A percentile compares a stretch with the other conserved stretches of the same genome.
Evolutionary conservation across 2,888 invertebrate species (phyloP).

Genomic region (Drosophila longiperda): DNA sequence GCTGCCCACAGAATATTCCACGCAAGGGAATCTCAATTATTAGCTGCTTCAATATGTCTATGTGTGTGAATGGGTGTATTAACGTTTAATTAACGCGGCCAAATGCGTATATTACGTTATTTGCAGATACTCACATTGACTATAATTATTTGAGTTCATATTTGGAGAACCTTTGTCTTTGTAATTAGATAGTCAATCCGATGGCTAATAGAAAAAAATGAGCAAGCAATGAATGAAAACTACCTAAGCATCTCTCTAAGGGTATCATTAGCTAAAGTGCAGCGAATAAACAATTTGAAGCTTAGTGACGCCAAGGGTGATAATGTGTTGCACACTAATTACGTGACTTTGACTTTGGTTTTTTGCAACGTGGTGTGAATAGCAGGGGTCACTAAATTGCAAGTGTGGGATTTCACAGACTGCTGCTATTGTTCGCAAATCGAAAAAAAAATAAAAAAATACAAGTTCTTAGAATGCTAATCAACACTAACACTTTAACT

Average conservation of each 20-base stretch:
- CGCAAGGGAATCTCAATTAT: conserved; percentile 62
- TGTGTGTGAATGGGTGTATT: conserved; percentile 24
- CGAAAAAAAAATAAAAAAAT: conserved; percentile 7
- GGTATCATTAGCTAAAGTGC: conserved; percentile 9
- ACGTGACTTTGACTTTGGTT: conserved; percentile 14
- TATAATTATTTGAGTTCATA: conserved; percentile 14
- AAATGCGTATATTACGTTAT: conserved; percentile 37
- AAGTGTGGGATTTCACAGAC: conserved; percentile 1
- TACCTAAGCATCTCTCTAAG: neutral
- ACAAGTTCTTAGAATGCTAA: conserved; percentile 45
- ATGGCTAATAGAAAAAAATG: neutral
- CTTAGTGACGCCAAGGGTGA: conserved; percentile 3
- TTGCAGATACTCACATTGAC: conserved; percentile 13
- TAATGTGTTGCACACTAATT: conserved; percentile 31
- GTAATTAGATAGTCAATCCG: conserved; percentile 9
- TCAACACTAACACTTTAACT: conserved; percentile 4
- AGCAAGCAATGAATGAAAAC: conserved; percentile 4
- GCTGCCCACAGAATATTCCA: conserved; percentile 54
- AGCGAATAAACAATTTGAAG: conserved; percentile 14
- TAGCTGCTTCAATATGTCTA: conserved; percentile 37
- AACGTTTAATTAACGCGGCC: conserved; percentile 49
- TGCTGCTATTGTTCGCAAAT: neutral
- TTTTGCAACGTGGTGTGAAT: conserved; percentile 34
- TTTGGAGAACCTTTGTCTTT: conserved; percentile 1
- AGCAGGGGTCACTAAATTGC: conserved; percentile 35